Evolutionary conservation across 64 coral and sea anemone genomes (phyloP).

Genomic region (Acropora yongei): DNA sequence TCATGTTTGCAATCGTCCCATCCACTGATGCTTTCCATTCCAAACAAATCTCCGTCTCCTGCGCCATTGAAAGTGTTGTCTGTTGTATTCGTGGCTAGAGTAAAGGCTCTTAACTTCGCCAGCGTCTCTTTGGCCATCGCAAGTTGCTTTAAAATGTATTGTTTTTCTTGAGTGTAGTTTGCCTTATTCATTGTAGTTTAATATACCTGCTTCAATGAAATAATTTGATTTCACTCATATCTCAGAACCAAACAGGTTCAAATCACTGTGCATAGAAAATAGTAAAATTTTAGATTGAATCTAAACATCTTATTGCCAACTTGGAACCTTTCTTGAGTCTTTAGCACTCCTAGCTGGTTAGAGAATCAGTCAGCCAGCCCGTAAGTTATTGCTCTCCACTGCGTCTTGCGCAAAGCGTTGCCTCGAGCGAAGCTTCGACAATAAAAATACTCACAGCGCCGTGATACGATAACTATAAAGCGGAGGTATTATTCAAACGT

Average conservation of each 20-base stretch:
- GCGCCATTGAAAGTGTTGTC: not conserved
- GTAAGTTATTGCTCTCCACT: not conserved
- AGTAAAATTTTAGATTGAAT: not conserved
- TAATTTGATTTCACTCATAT: not conserved
- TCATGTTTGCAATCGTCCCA: not conserved
- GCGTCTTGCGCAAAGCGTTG: not conserved
- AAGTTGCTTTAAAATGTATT: constrained; percentile 60
- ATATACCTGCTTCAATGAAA: not conserved
- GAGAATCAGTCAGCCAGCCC: too few relatives aligned
- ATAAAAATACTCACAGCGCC: not conserved
- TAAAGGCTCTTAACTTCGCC: constrained; percentile 12
- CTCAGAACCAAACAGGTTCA: not conserved
- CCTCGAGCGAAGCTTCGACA: not conserved
- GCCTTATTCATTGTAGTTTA: constrained; percentile 13
- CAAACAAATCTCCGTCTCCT: not conserved
- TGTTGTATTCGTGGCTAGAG: not conserved
- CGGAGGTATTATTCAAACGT: constrained; percentile 23
- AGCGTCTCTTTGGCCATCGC: constrained; percentile 58
- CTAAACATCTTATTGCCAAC: not conserved
- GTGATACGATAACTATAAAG: constrained; percentile 6
- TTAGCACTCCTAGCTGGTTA: not conserved
- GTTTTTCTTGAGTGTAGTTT: constrained; percentile 42
- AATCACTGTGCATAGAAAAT: not conserved
- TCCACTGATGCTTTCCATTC: not conserved
- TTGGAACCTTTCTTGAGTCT: not conserved